phyloP scores from a whole-genome alignment of 2,797 vertebrate species.

The Rhinatrema bivittatum region DNA sequence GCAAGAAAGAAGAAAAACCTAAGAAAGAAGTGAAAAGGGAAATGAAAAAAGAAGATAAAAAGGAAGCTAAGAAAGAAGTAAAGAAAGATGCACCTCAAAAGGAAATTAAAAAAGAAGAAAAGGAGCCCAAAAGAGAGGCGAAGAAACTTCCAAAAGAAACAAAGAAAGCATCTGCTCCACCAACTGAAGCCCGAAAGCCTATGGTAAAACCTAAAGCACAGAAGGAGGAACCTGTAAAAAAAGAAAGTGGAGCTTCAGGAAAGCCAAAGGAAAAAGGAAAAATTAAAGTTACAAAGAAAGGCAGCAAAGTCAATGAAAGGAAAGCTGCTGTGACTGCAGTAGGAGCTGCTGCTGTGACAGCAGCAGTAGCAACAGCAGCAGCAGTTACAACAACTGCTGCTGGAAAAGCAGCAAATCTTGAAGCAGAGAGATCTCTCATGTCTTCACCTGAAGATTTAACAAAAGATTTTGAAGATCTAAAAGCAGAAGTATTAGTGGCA shows the following conservation, averaged over 20 bases:
- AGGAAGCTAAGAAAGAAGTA: constrained; percentile 72
- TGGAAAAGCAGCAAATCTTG: constrained; percentile 51
- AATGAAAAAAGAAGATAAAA: constrained; percentile 75
- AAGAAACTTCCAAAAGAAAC: constrained; percentile 76
- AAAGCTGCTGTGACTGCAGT: constrained; percentile 29
- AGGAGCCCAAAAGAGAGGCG: constrained; percentile 71
- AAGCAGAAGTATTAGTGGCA: constrained; percentile 66
- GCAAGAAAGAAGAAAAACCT: constrained; percentile 74
- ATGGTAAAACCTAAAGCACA: constrained; percentile 74
- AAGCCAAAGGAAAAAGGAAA: constrained; percentile 88
- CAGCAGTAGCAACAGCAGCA: constrained; percentile 10
- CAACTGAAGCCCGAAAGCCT: constrained; percentile 65
- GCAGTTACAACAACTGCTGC: constrained; percentile 20
- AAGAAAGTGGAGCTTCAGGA: constrained; percentile 53
- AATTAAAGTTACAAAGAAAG: constrained; percentile 72
- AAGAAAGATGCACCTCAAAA: constrained; percentile 73
- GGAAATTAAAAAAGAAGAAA: constrained; percentile 75
- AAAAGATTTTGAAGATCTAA: constrained; percentile 89
- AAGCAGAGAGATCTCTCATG: constrained; percentile 80
- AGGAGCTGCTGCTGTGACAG: constrained; percentile 13
- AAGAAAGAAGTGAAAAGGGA: constrained; percentile 72
- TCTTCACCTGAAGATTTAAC: constrained; percentile 94
- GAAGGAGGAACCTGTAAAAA: constrained; percentile 74
- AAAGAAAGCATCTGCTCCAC: constrained; percentile 63
- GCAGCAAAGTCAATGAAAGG: constrained; percentile 43